Base-by-base conservation (phyloP, 2,797 vertebrate genomes). In the Sparus aurata region DNA sequence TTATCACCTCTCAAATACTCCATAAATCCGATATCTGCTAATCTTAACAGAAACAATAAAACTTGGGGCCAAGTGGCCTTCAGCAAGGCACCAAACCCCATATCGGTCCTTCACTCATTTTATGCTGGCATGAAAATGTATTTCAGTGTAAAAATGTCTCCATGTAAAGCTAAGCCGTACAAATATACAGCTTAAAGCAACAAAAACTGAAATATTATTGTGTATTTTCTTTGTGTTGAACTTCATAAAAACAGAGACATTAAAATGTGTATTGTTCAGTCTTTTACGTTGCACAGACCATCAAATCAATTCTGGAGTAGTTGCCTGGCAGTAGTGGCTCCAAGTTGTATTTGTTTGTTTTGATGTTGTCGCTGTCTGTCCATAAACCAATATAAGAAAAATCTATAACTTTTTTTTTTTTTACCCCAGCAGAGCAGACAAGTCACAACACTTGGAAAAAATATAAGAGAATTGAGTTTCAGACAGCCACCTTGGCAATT, bases 321-420 rank as follows among this genome's bases (percentile, higher is more conserved):
- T 73, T 62, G 61, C 77, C 80, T 83, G 72, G 38, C 65, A 76
- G 73, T 18, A 73, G 68, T 59, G 62, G 80, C 46, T 73, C 54
- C 55, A 69, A 61, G 64, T 85, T 78, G 59, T 79, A 69, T 84
- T 85, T 88, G 67, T 88, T 83, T 85, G 79, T 88, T 86, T 85
- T 83, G 78, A 80, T 84, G 73, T 73, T 85, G 75, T 84, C 27
- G 46, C 73, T 66, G 54, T 83, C 87, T 87, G 79, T 88, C 78
- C 64, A 82, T 82, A 83, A 91, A 85, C 20, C 77, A 75, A 70
- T 83, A 68, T 80, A 46, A 79, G 61, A 86, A 85, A 82, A 85
- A 86, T 86, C 84, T 62, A 81, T 82, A 80, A 72, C 12, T 18
- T 80, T 69, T 64, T 69, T 72, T 38, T 38, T 38, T 38, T 38